Evolutionary conservation across 2,888 invertebrate genomes (phyloP), one percentile per base, ranked within the genome.

Genomic region (Sinelater perroti): DNA sequence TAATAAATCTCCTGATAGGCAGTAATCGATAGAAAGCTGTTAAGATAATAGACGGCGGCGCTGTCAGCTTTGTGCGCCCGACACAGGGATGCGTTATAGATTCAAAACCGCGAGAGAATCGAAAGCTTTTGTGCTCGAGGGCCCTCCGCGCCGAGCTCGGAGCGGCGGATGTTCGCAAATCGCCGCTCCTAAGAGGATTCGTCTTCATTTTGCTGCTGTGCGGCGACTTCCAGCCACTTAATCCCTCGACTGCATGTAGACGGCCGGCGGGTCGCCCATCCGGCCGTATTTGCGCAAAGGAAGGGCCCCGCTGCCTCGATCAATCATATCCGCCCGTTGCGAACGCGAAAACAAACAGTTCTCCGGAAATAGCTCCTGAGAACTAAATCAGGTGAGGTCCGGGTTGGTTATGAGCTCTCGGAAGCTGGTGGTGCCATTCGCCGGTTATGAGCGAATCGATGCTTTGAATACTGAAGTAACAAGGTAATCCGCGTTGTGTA

Each of bases 111-210:
- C 30, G 28, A 44, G 44, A 44, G 44, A 44, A 44, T 17, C 44
- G 28, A 28, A 18, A 44, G 44, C 44, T 44, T 44, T 44, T 44
- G 30, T 44, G 30, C 30, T 44, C 44, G 44, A 16, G 44, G 18
- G 44, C n/a, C 28, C 14, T 44, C 11, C 44, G 1, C 44, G 8
- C 11, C 17, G 40, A 50, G 30, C 13, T 20, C 8, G 26, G 17
- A 50, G 40, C 40, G 20, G 26, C 30, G 38, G 40, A 38, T 50
- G 50, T 50, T 50, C 50, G 40, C 50, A 50, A 50, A 50, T 50
- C 50, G 40, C 50, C 26, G 13, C 21, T 36, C 17, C 38, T 36
- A 50, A 50, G 36, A 50, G 50, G 36, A 35, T 50, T 50, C 38
- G 40, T 50, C 50, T 50, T 50, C 50, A 50, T 50, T 50, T 50